A percentile compares a stretch with the other conserved stretches of the same genome.
Conservation (phyloP, 2,888 invertebrate species). For the Meloe dianella region DNA sequence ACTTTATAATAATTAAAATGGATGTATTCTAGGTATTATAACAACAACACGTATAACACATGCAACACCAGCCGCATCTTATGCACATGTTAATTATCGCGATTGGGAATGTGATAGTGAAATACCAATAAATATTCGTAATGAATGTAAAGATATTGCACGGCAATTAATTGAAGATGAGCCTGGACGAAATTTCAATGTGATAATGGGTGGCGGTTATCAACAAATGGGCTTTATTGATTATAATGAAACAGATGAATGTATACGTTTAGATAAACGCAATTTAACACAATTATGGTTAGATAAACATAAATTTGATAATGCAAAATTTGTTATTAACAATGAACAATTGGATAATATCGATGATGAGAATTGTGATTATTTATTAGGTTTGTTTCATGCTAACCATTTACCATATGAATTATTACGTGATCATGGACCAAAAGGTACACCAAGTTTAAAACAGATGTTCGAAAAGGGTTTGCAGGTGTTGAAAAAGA, state of each 20-base stretch:
- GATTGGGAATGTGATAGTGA: conserved; percentile 77
- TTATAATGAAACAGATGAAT: conserved; percentile 57
- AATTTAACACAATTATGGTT: conserved; percentile 75
- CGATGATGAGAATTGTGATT: conserved; percentile 70
- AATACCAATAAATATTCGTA: conserved; percentile 62
- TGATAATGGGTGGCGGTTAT: conserved; percentile 83
- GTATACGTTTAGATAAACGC: conserved; percentile 72
- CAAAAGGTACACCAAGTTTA: conserved; percentile 73
- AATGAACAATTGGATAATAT: conserved; percentile 67
- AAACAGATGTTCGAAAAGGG: conserved; percentile 77
- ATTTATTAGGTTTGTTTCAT: conserved; percentile 76
- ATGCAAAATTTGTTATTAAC: conserved; percentile 68
- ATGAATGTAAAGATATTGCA: conserved; percentile 72
- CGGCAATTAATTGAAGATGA: conserved; percentile 76
- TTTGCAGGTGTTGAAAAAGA: conserved; percentile 68
- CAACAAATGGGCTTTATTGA: conserved; percentile 69
- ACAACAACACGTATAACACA: conserved; percentile 86
- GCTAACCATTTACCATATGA: conserved; percentile 77
- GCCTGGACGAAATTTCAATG: conserved; percentile 75
- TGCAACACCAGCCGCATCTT: conserved; percentile 79
- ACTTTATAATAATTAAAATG: not conserved
- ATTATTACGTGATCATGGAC: conserved; percentile 66
- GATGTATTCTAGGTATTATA: conserved; percentile 66
- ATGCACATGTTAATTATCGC: conserved; percentile 73
- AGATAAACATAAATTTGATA: conserved; percentile 59